Conservation (phyloP, 2,888 invertebrate species). For the Pyrochroa serraticornis region DNA sequence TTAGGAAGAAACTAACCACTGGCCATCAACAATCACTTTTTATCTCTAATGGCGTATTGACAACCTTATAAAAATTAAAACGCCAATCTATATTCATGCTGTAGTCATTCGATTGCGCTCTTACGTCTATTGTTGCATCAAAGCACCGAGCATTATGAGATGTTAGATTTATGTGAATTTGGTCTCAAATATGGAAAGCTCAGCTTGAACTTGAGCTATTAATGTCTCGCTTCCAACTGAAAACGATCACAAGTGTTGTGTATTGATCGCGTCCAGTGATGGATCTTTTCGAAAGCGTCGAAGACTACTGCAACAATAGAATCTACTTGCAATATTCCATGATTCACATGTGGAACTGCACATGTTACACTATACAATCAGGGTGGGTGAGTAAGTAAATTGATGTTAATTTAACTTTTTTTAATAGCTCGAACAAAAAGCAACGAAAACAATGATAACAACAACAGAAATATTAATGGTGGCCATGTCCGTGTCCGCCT, state of each 20-base stretch:
- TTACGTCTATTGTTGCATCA: too few relatives aligned
- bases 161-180: too few relatives aligned
- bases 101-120: too few relatives aligned
- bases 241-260: not conserved
- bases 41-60: too few relatives aligned
- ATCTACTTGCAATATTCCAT: conserved; percentile 32
- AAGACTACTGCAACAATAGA: conserved; percentile 25
- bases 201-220: too few relatives aligned
- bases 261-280: conserved; percentile 12
- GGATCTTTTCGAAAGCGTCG: conserved; percentile 30
- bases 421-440: conserved; percentile 16
- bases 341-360: conserved; percentile 33
- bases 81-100: too few relatives aligned
- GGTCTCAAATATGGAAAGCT: too few relatives aligned
- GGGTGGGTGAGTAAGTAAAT: conserved; percentile 15
- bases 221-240: too few relatives aligned
- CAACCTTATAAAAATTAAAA: too few relatives aligned
- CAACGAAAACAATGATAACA: conserved; percentile 28
- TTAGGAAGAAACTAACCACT: too few relatives aligned
- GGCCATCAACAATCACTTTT: too few relatives aligned
- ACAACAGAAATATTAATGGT: conserved; percentile 18
- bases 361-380: conserved; percentile 29
- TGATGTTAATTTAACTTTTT: not conserved
- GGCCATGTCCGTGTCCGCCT: conserved; percentile 27
- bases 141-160: too few relatives aligned